Base-by-base conservation (phyloP, 2,797 vertebrate species). In the Triplophysa yarkandensis region DNA sequence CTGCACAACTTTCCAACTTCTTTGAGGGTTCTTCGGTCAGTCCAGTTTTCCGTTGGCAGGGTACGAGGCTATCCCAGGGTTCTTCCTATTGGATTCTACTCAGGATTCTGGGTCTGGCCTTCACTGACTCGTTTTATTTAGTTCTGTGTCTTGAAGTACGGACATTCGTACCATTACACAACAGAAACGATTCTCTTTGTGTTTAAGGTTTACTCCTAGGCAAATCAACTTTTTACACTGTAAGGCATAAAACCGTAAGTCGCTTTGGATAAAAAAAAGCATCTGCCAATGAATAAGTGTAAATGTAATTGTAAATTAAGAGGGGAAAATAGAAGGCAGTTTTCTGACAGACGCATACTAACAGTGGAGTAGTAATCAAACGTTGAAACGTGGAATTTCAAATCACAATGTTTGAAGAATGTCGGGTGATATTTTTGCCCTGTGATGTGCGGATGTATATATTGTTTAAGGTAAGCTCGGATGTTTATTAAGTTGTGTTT, bases 21-120 rank as follows among this genome's bases (percentile, higher is more conserved):
- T 89, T 85, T 93, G 91, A 92, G 92, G 92, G 92, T 93, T 93
- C 92, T 92, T 82, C 91, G 91, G 88, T 93, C 90, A 89, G 87
- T 93, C 89, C 91, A 93, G 89, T 91, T 93, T 93, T 93, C 92
- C 92, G 91, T 90, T 93, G 92, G 91, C 92, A 92, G 90, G 86
- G 83, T 80, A 84, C 61, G 83, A 92, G 92, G 91, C 90, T 90
- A 92, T 92, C 91, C 92, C 91, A 91, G 91, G 91, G 91, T 92
- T 89, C 90, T 93, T 92, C 89, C 89, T 81, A 58, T 71, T 92
- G 89, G 91, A 92, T 85, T 85, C 67, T 83, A 89, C 86, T 91
- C 88, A 91, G 87, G 84, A 84, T 86, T 89, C 85, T 88, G 87
- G 87, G 87, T 84, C 89, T 86, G 74, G 77, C 83, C 74, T 81